These are phyloP conservation scores for Telmatochromis sp. DNA, from an alignment of 2,113 vertebrate genomes.

Conservation along the genomic window DNA sequence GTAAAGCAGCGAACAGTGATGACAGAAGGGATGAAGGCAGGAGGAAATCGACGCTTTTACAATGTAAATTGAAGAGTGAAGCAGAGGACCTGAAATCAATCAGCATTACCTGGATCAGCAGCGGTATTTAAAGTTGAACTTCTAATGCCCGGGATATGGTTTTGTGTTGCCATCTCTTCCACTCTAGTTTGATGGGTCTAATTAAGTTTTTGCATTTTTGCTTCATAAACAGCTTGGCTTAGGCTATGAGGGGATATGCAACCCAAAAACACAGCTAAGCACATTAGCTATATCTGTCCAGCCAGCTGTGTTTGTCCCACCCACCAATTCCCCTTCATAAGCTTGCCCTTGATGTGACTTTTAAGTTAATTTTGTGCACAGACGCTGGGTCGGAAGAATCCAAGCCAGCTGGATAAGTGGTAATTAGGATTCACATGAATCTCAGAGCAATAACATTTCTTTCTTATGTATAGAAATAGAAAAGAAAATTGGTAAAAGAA, in stretches of 20 bases:
- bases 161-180: not conserved
- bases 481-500: not conserved
- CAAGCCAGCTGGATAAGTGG: conserved; percentile 11
- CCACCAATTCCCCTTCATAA: not conserved
- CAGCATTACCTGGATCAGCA: not conserved
- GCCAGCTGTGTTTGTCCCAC: conserved; percentile 4
- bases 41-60: not conserved
- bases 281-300: conserved; percentile 8
- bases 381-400: conserved; percentile 26
- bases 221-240: not conserved
- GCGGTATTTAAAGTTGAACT: not conserved
- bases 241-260: not conserved
- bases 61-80: not conserved
- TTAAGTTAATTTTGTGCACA: conserved; percentile 43
- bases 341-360: conserved; percentile 48
- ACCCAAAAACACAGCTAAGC: conserved; percentile 18
- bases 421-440: conserved; percentile 33
- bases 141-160: not conserved
- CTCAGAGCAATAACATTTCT: not conserved
- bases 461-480: not conserved
- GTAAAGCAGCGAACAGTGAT: not conserved
- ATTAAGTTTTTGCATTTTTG: conserved; percentile 10
- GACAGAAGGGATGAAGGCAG: not conserved
- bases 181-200: not conserved
- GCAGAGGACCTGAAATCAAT: not conserved